Percentiles rank a stretch among this genome's conserved stretches.
Evolutionary conservation across 2,888 invertebrate genomes (phyloP).

Genomic region (Drosophila anomalata): DNA sequence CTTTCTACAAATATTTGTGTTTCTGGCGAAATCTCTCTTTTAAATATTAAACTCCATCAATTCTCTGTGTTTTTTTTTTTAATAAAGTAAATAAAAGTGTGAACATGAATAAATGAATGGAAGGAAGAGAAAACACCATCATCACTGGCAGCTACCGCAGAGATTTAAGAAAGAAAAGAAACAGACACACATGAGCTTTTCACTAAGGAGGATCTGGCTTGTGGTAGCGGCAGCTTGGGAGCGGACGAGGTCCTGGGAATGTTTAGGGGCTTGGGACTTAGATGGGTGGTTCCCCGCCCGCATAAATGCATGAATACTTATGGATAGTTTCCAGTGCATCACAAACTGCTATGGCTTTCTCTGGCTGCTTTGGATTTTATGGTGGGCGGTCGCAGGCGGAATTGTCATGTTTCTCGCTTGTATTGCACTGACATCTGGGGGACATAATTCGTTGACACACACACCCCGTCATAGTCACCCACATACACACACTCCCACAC

Average conservation of each 20-base stretch:
- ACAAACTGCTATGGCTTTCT: conserved; percentile 39
- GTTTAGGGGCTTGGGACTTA: not conserved
- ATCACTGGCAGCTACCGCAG: conserved; percentile 25
- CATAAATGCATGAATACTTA: conserved; percentile 72
- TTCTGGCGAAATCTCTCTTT: not conserved
- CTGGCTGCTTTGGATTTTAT: conserved; percentile 27
- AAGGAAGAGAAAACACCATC: conserved; percentile 5
- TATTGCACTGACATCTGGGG: conserved; percentile 71
- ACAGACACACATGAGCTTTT: conserved; percentile 41
- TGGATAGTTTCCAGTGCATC: conserved; percentile 56
- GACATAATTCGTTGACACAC: conserved; percentile 68
- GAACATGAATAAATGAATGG: not conserved
- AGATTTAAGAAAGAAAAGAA: conserved; percentile 63
- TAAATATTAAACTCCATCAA: not conserved
- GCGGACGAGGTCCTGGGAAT: not conserved
- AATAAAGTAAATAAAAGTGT: not conserved
- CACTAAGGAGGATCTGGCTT: conserved; percentile 3
- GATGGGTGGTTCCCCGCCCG: conserved; percentile 29
- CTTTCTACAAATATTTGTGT: not conserved
- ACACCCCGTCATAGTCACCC: conserved; percentile 5
- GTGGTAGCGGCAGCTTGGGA: not conserved
- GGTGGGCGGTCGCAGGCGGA: conserved; percentile 41
- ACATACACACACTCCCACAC: conserved; percentile 6
- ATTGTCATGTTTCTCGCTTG: conserved; percentile 67
- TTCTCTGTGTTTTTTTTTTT: not conserved